Base-by-base conservation (phyloP, 2,113 vertebrate species). In the Myocastor coypus region DNA sequence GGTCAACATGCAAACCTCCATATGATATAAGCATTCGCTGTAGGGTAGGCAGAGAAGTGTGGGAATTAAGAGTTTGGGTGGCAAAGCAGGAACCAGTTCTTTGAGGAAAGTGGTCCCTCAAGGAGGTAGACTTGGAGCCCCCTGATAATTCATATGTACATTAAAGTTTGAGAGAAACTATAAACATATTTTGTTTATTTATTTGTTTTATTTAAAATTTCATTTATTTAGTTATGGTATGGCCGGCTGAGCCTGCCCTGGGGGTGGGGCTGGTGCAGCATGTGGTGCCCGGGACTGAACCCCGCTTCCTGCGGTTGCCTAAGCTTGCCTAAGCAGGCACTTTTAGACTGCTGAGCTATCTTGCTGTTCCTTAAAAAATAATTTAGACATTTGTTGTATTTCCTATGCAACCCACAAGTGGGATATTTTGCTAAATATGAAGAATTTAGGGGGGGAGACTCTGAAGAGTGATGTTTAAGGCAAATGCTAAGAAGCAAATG, bases 111-210 rank as follows among this genome's bases (percentile, higher is more conserved):
- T 40, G 83, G 73, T 68, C 55, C 61, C 26, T n/a, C 37, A 71
- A 55, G 66, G 85, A 61, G 52, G 11, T 55, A 37, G 42, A 24
- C 57, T 46, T 57, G 34, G 52, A 87, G 16, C 50, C 52, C 30
- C n/a, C 55, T 57, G 55, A 57, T 57, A 16, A 57, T 19, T 57
- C 57, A 55, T 55, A 14, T 69, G 13, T 26, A 64, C 59, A 52
- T 52, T 52, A 22, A 83, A 91, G 42, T 95, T 89, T 75, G 42
- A 73, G 59, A 95, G 68, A 94, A 8, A 83, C 11, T 81, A 14
- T 90, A 19, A 57, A 57, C 17, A 46, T 46, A 46, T 5, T 8
- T 46, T 46, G 46, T 46, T 46, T 46, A 46, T 46, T 46, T 46
- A 46, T 46, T 46, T 46, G 5, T 46, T 46, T 46, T 46, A n/a